These are phyloP conservation scores for Enteromius argenteus DNA, from an alignment of 2,797 vertebrate species.

Conservation along the genomic window DNA sequence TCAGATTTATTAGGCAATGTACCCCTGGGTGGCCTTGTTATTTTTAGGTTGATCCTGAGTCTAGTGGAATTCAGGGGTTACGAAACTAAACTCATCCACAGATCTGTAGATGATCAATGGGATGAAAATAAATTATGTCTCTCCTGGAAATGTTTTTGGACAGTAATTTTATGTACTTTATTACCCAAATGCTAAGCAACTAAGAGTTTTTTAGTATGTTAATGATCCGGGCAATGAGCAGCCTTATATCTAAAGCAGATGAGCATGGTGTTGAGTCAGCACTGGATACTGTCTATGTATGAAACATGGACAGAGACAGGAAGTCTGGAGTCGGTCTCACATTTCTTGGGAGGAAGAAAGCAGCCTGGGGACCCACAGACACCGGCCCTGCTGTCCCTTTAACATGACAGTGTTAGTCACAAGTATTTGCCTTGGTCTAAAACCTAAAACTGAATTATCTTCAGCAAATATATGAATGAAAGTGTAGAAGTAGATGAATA, in stretches of 20 bases:
- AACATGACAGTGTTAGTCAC: background rate
- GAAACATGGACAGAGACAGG: slow-evolving; percentile 45
- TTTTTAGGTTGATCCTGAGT: slow-evolving; percentile 43
- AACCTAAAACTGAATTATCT: background rate
- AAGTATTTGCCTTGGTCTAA: background rate
- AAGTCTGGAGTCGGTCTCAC: slow-evolving; percentile 47
- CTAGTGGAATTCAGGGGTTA: slow-evolving; percentile 36
- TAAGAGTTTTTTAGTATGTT: background rate
- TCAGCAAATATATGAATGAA: background rate
- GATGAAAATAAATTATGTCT: background rate
- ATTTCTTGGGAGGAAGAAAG: slow-evolving; percentile 47
- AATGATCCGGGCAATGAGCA: background rate
- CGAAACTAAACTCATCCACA: background rate
- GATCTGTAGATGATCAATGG: background rate
- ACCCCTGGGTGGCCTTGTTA: slow-evolving; percentile 50
- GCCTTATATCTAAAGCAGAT: slow-evolving; percentile 26
- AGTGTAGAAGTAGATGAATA: background rate
- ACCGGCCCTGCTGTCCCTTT: background rate
- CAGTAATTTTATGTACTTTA: background rate
- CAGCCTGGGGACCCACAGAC: slow-evolving; percentile 19
- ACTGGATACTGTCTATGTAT: background rate
- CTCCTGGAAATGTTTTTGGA: background rate
- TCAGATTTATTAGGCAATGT: slow-evolving; percentile 14
- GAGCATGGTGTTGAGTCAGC: slow-evolving; percentile 50
- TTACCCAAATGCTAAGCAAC: background rate